Evolutionary conservation across 1,140 invertebrate genomes (phyloP).

Genomic region (Ceratitis capitata): DNA sequence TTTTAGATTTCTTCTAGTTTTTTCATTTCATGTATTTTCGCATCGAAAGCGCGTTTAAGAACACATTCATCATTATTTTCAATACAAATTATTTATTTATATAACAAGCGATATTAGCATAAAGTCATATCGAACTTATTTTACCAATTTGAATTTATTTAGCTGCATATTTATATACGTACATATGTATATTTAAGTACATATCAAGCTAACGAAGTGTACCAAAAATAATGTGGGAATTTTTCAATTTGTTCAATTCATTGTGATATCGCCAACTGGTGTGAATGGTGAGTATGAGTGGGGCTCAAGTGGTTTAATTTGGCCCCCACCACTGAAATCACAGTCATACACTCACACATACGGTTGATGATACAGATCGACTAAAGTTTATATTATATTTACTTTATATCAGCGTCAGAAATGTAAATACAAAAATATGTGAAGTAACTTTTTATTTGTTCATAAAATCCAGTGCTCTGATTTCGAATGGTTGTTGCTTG

Average conservation of each 20-base stretch:
- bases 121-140: too few species aligned
- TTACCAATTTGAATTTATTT: neutral
- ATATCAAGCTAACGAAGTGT: neutral
- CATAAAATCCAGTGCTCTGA: neutral
- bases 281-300: neutral
- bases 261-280: neutral
- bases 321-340: neutral
- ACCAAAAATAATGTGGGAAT: constrained; percentile 36
- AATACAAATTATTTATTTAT: too few species aligned
- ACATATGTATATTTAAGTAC: neutral
- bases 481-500: neutral
- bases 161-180: neutral
- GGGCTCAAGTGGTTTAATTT: constrained; percentile 27
- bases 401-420: neutral
- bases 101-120: neutral
- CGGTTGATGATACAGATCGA: neutral
- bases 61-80: constrained; percentile 2
- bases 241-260: constrained; percentile 36
- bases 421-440: neutral
- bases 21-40: too few species aligned
- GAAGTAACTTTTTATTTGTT: neutral
- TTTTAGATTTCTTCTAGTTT: too few species aligned
- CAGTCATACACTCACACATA: neutral
- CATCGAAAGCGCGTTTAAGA: neutral
- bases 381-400: neutral